These are phyloP conservation scores for Drosophila subpulchrella DNA, from an alignment of 1,140 invertebrate genomes.

Conservation along the genomic window DNA sequence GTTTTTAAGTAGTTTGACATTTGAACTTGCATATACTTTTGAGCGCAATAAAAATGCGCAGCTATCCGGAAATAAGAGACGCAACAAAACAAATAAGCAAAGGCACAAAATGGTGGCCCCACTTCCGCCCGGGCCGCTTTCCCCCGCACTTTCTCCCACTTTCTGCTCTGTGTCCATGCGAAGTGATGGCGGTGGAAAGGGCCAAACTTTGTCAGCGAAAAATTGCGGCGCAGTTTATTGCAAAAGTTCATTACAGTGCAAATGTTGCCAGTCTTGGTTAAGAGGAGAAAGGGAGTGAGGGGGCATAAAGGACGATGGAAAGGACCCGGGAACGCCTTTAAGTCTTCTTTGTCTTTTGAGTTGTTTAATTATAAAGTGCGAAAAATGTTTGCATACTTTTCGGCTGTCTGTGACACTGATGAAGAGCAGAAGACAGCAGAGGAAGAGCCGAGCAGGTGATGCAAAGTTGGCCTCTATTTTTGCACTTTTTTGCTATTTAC, in stretches of 20 bases:
- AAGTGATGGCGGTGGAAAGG: slow-evolving; percentile 23
- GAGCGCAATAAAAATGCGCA: slow-evolving; percentile 80
- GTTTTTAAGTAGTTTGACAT: slow-evolving; percentile 83
- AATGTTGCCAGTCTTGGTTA: slow-evolving; percentile 68
- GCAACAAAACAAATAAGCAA: slow-evolving; percentile 78
- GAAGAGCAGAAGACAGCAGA: slow-evolving; percentile 42
- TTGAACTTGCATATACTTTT: slow-evolving; percentile 79
- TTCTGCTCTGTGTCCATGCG: slow-evolving; percentile 5
- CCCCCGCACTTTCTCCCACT: neutral
- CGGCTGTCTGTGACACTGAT: slow-evolving; percentile 74
- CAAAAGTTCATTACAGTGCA: slow-evolving; percentile 82
- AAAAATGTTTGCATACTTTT: slow-evolving; percentile 82
- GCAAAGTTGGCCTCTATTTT: slow-evolving; percentile 28
- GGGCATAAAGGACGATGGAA: neutral
- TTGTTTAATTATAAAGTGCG: slow-evolving; percentile 83
- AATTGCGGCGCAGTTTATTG: slow-evolving; percentile 82
- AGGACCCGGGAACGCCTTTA: slow-evolving; percentile 37
- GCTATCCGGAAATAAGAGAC: slow-evolving; percentile 77
- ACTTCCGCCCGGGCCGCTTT: neutral
- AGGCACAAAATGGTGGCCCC: slow-evolving; percentile 38
- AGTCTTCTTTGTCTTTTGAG: slow-evolving; percentile 74
- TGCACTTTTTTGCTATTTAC: slow-evolving; percentile 54
- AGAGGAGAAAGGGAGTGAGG: slow-evolving; percentile 5
- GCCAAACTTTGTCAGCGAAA: slow-evolving; percentile 80
- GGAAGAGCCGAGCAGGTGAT: slow-evolving; percentile 44